phyloP scores from a whole-genome alignment of 2,888 invertebrate genomes.

The Beris morrisii region DNA sequence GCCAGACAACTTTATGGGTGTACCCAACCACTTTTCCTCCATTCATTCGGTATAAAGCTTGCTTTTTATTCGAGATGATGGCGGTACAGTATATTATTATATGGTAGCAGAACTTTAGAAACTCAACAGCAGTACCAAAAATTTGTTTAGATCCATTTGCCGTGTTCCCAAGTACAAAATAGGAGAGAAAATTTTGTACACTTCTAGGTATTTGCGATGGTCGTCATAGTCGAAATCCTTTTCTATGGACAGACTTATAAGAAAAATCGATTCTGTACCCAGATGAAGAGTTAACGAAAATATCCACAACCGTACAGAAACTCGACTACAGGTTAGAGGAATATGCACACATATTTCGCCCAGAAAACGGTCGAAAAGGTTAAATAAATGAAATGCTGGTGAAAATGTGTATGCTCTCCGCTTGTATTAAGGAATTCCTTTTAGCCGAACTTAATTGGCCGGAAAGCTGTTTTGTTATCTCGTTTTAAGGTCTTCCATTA shows the following conservation, averaged over 20 bases:
- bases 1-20: conserved; percentile 46
- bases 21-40: conserved; percentile 36
- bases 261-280: too few species aligned
- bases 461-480: conserved; percentile 32
- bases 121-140: not conserved
- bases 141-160: not conserved
- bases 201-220: not conserved
- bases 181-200: not conserved
- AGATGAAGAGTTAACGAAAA: too few species aligned
- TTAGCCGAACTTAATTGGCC: conserved; percentile 35
- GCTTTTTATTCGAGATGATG: conserved; percentile 15
- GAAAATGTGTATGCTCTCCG: conserved; percentile 10
- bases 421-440: conserved; percentile 32
- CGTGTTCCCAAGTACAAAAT: too few species aligned
- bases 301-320: too few species aligned
- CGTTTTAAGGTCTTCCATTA: conserved; percentile 27
- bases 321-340: too few species aligned
- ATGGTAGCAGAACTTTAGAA: conserved; percentile 1
- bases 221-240: too few species aligned
- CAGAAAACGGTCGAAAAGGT: too few species aligned
- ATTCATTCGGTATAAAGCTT: conserved; percentile 23
- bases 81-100: conserved; percentile 13
- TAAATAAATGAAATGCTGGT: too few species aligned
- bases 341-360: too few species aligned
- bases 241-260: too few species aligned